Evolutionary conservation across 2,797 vertebrate genomes (phyloP).

Genomic region (Perodicticus potto): DNA sequence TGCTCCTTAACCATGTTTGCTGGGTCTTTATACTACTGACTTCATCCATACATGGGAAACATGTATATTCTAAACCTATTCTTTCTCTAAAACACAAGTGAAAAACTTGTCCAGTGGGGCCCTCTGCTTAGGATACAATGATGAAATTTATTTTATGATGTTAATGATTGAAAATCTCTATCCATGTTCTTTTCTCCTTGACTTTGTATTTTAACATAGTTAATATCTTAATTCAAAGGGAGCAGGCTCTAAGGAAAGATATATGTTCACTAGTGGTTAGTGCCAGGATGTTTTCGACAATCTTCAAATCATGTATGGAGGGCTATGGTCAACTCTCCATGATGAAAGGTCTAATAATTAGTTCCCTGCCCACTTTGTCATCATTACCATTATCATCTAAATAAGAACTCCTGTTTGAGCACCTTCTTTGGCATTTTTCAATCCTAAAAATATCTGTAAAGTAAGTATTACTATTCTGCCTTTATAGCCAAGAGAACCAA

Average conservation of each 20-base stretch:
- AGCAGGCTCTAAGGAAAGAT: not conserved
- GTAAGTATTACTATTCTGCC: not conserved
- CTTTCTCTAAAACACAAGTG: not conserved
- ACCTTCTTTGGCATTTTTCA: not conserved
- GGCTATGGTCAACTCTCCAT: not conserved
- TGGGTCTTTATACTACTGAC: not conserved
- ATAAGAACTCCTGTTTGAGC: not conserved
- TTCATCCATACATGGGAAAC: too few species aligned
- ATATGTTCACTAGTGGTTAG: not conserved
- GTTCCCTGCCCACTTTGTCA: not conserved
- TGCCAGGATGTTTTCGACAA: not conserved
- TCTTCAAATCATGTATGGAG: not conserved
- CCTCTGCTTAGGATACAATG: not conserved
- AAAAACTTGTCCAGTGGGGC: not conserved
- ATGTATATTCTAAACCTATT: not conserved
- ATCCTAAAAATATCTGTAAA: not conserved
- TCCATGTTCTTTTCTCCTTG: not conserved
- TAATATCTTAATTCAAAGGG: constrained; percentile 23
- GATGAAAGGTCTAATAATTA: not conserved
- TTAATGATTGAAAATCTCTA: not conserved
- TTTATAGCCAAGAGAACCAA: not conserved
- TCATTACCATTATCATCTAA: not conserved
- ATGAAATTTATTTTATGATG: not conserved
- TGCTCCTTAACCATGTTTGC: not conserved
- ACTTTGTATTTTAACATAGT: not conserved